Evolutionary conservation across 2,113 vertebrate species (phyloP), one percentile per base, ranked within the genome.

Genomic region (Rhipidura dahli): DNA sequence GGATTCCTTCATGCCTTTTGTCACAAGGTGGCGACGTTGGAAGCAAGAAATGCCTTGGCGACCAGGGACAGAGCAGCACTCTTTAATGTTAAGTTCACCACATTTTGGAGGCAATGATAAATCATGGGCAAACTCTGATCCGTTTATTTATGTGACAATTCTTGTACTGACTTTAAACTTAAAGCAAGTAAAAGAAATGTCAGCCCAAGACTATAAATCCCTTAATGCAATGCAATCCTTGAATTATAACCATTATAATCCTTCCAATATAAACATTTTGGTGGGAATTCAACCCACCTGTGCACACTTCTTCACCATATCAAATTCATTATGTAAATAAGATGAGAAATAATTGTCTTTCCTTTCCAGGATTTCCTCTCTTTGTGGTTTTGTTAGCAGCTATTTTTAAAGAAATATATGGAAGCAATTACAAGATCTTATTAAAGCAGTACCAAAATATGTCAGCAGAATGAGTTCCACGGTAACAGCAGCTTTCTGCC

Each of bases 21-120:
- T 56, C 96, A 92, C 92, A 90, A 96, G 96, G 66, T 96, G 96
- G 96, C 94, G 83, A 81, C 26, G 13, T 78, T 42, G 65, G 83
- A 87, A 95, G 64, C 9, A 54, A 86, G 47, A 93, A 94, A 39
- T 3, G 8, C 4, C 3, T 44, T 20, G 51, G 33, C 54, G 20
- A 61, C 1, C 23, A 2, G 9, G 18, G 10, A 66, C 33, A 37
- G 22, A 26, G 9, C 18, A 60, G 49, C 30, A 30, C 13, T 11
- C 30, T 2, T 31, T 35, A 57, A 50, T 4, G 31, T 11, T 33
- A 37, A 44, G 10, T 70, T 50, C 15, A 40, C 27, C 22, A 11
- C 15, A 4, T 15, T 33, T n/a, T 2, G 26, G 22, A 37, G 28
- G 47, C 78, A 84, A 65, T 12, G 6, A 30, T 57, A 71, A 90